Evolutionary conservation across 2,888 invertebrate genomes (phyloP).

Genomic region (Pteria penguin): DNA sequence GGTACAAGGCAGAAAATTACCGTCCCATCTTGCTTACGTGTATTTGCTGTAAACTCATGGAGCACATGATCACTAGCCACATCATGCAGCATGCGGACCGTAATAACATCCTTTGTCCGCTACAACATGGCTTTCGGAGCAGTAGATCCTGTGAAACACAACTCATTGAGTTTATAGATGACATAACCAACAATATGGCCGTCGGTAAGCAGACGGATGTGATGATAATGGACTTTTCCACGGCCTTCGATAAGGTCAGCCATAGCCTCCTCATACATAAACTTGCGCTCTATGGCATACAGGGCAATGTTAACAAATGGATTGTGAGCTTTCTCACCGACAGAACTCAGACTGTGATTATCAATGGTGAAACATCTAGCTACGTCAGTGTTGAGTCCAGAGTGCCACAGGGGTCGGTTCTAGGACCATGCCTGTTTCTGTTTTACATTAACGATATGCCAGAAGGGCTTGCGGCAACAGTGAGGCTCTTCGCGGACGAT

Average conservation of each 20-base stretch:
- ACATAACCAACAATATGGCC: conserved; percentile 23
- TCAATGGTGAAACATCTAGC: conserved; percentile 18
- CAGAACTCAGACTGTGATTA: conserved; percentile 20
- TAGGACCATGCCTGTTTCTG: no score
- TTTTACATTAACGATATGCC: conserved; percentile 14
- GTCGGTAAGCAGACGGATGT: conserved; percentile 34
- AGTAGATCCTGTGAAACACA: conserved; percentile 30
- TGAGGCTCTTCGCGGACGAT: conserved; percentile 21
- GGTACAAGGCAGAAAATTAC: conserved; percentile 34
- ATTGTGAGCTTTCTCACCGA: conserved; percentile 16
- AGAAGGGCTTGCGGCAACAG: not conserved
- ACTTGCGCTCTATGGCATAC: conserved; percentile 24
- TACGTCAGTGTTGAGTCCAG: not conserved
- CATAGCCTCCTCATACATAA: conserved; percentile 27
- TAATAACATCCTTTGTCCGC: conserved; percentile 28
- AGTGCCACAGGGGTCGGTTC: conserved; percentile 5
- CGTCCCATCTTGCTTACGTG: conserved; percentile 31
- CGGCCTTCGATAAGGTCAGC: no score
- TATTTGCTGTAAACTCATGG: conserved; percentile 24
- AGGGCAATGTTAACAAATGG: conserved; percentile 16
- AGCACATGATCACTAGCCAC: conserved; percentile 27
- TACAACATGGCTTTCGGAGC: conserved; percentile 30
- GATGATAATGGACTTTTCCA: conserved; percentile 36
- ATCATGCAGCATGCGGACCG: conserved; percentile 35
- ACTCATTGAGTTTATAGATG: conserved; percentile 28